phyloP scores from a whole-genome alignment of 2,797 vertebrate species.

The Adelosebastes latens region DNA sequence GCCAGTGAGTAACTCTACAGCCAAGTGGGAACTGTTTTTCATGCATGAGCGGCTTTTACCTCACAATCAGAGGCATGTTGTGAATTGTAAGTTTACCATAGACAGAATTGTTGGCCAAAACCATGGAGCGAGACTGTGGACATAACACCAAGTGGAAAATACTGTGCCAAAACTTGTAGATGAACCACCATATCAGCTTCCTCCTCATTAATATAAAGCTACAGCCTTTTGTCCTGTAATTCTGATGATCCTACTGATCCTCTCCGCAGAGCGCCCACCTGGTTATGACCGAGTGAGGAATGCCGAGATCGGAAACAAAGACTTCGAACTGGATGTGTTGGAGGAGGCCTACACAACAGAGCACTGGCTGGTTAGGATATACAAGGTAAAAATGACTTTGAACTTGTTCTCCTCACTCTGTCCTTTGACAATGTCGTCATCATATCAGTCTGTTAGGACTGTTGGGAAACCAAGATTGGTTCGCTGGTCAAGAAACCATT shows the following conservation, averaged over 20 bases:
- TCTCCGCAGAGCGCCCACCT: slow-evolving; percentile 91
- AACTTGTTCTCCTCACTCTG: neutral
- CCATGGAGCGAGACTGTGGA: neutral
- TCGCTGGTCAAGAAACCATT: neutral
- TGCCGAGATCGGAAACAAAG: slow-evolving; percentile 98
- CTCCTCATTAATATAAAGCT: neutral
- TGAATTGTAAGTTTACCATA: neutral
- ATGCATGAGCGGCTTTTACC: neutral
- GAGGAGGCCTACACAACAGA: slow-evolving; percentile 99
- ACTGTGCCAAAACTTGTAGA: neutral
- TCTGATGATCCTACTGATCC: neutral
- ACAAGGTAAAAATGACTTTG: slow-evolving; percentile 87
- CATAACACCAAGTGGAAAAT: neutral
- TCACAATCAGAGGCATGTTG: neutral
- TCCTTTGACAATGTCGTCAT: too few relatives aligned
- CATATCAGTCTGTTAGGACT: neutral
- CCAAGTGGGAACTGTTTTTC: neutral
- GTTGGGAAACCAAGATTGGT: neutral
- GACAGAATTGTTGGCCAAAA: too few relatives aligned
- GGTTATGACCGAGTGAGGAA: slow-evolving; percentile 98
- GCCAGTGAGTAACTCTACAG: slow-evolving; percentile 89
- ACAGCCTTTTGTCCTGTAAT: neutral
- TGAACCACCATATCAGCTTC: neutral
- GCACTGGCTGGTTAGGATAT: slow-evolving; percentile 99
- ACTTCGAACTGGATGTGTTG: slow-evolving; percentile 97